Evolutionary conservation across 2,113 vertebrate genomes (phyloP).

Genomic region (Calidris pygmaea): DNA sequence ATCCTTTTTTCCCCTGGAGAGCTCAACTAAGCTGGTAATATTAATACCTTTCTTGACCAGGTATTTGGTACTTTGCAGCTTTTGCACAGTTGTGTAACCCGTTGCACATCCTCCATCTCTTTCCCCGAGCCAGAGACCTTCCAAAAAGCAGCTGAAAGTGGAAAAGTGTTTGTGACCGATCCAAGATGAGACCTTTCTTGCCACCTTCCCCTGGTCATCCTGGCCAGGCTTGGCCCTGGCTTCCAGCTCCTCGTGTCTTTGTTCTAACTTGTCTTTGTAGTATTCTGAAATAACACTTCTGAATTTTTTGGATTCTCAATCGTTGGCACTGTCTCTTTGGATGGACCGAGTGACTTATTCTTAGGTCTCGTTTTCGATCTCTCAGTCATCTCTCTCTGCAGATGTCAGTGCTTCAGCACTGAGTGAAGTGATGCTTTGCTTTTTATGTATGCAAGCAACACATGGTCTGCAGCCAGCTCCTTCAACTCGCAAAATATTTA

Average conservation of each 20-base stretch:
- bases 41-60: neutral
- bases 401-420: constrained; percentile 16
- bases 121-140: neutral
- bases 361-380: neutral
- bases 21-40: neutral
- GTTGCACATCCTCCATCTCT: neutral
- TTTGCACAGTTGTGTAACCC: neutral
- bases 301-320: neutral
- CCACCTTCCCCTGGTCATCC: neutral
- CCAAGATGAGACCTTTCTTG: rapidly evolving
- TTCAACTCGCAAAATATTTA: neutral
- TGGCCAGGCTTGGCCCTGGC: neutral
- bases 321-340: neutral
- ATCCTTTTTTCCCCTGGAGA: neutral
- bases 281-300: neutral
- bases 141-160: neutral
- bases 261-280: neutral
- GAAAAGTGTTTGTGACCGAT: neutral
- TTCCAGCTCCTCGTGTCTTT: neutral
- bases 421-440: neutral
- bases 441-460: neutral
- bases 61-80: neutral
- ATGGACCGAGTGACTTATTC: neutral
- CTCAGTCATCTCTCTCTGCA: neutral
- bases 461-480: constrained; percentile 24